These are phyloP conservation scores for Ptilorrhoa leucosticta DNA, from an alignment of 2,113 vertebrate species.

Conservation along the genomic window DNA sequence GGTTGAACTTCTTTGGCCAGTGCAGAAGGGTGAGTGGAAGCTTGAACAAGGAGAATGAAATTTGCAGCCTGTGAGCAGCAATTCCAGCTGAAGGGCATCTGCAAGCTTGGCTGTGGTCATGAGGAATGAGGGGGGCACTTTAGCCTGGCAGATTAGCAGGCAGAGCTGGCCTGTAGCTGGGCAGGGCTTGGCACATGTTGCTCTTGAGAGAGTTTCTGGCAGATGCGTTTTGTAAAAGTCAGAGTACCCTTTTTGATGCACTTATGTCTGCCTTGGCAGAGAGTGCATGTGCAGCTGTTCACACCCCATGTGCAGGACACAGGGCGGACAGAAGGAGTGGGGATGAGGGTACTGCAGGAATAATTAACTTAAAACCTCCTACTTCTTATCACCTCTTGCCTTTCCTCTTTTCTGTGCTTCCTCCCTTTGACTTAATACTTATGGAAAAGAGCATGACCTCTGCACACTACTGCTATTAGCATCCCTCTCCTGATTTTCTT, in stretches of 20 bases:
- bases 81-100: background rate
- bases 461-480: background rate
- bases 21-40: background rate
- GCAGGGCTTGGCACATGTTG: constrained; percentile 35
- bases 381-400: background rate
- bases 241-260: constrained; percentile 21
- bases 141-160: constrained; percentile 8
- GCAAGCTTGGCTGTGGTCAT: background rate
- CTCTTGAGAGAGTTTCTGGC: background rate
- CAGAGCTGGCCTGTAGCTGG: background rate
- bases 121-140: constrained; percentile 38
- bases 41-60: background rate
- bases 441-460: background rate
- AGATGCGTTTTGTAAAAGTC: constrained; percentile 30
- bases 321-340: background rate
- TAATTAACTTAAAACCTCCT: background rate
- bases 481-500: background rate
- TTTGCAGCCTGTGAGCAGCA: background rate
- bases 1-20: background rate
- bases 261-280: constrained; percentile 5
- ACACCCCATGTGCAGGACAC: background rate
- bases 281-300: constrained; percentile 21
- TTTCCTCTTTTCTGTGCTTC: background rate
- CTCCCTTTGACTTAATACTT: background rate
- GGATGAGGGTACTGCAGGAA: background rate